Evolutionary conservation across 2,888 invertebrate genomes (phyloP).

Genomic region (Trissolcus brochymenae): DNA sequence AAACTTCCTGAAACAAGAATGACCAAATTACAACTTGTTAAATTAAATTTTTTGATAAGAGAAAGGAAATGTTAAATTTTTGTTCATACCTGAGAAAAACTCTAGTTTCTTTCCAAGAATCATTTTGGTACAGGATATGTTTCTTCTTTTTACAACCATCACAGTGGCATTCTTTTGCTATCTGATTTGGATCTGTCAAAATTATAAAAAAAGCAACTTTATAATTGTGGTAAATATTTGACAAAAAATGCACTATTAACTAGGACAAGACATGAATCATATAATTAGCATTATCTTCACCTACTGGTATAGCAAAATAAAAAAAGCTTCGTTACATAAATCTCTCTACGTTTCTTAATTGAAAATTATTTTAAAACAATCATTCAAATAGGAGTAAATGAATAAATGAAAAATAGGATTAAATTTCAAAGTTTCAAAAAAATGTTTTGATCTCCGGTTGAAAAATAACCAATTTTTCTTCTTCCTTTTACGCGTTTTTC

Average conservation of each 20-base stretch:
- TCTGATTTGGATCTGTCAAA: constrained; percentile 84
- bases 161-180: constrained; percentile 91
- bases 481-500: not conserved
- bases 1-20: constrained; percentile 81
- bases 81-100: constrained; percentile 81
- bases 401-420: not conserved
- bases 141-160: constrained; percentile 91
- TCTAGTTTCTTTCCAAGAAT: constrained; percentile 92
- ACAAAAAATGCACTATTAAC: not conserved
- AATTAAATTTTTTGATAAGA: not conserved
- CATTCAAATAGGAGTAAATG: not conserved
- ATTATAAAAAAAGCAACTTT: not conserved
- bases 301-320: no score
- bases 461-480: not conserved
- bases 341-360: no score
- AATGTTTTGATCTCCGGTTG: not conserved
- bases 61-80: not conserved
- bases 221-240: not conserved
- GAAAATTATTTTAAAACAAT: no score
- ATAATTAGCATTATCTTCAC: no score
- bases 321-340: not conserved
- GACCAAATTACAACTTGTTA: no score
- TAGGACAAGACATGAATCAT: not conserved
- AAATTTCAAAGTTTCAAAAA: no score
- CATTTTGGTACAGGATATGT: constrained; percentile 86